A percentile compares a stretch with the other conserved stretches of the same genome.
phyloP scores from a whole-genome alignment of 2,797 vertebrate genomes.

The Cercopithecus mitis region DNA sequence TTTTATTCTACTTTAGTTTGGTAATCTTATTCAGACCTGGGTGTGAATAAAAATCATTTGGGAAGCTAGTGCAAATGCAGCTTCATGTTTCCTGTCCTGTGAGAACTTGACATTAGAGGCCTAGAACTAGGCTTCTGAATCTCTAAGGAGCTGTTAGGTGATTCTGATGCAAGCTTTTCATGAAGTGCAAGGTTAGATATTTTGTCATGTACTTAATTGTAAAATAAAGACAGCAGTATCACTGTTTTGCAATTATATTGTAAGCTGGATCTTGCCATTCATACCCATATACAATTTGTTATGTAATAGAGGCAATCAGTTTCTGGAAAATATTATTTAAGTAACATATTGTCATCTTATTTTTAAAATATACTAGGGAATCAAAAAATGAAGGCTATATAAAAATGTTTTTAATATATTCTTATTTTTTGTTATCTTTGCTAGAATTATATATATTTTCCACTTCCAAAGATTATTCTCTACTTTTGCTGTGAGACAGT shows the following conservation, averaged over 20 bases:
- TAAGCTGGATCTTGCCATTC: neutral
- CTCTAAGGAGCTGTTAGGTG: neutral
- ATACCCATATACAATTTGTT: neutral
- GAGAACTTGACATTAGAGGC: neutral
- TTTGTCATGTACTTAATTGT: neutral
- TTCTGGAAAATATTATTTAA: neutral
- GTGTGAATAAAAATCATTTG: neutral
- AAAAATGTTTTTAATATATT: neutral
- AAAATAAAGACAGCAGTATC: neutral
- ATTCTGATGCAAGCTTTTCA: neutral
- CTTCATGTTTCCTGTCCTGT: neutral
- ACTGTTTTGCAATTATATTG: neutral
- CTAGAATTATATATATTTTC: slow-evolving; percentile 1
- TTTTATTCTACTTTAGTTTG: neutral
- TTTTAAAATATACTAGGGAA: neutral
- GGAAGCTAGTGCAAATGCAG: neutral
- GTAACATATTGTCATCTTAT: neutral
- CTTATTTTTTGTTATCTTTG: neutral
- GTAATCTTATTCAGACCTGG: neutral
- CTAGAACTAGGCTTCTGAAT: neutral
- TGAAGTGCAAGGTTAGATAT: neutral
- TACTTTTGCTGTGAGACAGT: neutral
- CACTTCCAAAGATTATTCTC: neutral
- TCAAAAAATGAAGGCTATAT: neutral
- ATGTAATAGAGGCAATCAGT: neutral